phyloP scores from a whole-genome alignment of 2,113 vertebrate genomes.

The Dicrurus megarhynchus region DNA sequence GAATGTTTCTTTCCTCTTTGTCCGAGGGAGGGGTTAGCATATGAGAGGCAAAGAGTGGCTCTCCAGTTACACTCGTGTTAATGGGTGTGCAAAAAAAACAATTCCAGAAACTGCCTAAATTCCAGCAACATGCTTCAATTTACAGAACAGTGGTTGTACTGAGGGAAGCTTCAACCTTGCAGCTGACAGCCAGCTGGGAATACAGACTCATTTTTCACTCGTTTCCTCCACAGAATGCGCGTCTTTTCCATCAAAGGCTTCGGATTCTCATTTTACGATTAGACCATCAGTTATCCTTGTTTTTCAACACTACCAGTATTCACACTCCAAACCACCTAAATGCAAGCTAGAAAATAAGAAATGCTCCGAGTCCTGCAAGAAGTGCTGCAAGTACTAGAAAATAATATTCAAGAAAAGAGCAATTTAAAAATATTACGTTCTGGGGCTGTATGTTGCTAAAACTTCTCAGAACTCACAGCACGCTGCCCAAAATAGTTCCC shows the following conservation, averaged over 20 bases:
- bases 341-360: background rate
- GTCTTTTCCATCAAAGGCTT: background rate
- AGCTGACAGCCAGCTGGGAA: background rate
- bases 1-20: background rate
- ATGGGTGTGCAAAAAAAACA: rapidly evolving
- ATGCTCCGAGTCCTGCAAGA: background rate
- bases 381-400: background rate
- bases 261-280: background rate
- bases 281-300: background rate
- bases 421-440: background rate
- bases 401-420: background rate
- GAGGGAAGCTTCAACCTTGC: background rate
- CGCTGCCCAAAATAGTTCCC: background rate
- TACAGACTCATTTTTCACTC: background rate
- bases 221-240: background rate
- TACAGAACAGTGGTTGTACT: background rate
- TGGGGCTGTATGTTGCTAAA: background rate
- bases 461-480: background rate
- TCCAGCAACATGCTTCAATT: background rate
- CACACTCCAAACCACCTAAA: background rate
- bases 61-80: background rate
- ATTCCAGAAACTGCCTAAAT: background rate
- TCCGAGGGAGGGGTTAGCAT: background rate
- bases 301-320: background rate
- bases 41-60: background rate